Percentiles rank a stretch among this genome's conserved stretches.
Evolutionary conservation across 2,888 invertebrate species (phyloP).

Genomic region (Mythimna loreyi): DNA sequence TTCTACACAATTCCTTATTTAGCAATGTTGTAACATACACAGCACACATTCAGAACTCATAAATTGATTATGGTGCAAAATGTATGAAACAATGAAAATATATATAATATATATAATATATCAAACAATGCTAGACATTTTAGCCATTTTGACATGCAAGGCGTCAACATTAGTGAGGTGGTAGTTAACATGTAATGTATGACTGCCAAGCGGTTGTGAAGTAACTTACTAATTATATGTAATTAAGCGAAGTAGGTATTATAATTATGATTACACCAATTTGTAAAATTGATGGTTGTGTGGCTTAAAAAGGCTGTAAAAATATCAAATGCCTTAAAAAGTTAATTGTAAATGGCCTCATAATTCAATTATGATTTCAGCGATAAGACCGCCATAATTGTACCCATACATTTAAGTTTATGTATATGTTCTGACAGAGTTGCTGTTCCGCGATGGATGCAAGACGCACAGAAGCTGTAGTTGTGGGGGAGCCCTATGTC

Average conservation of each 20-base stretch:
- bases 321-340: neutral
- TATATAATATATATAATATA: no score
- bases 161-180: slow-evolving; percentile 10
- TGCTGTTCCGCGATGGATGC: no score
- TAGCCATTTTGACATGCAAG: slow-evolving; percentile 5
- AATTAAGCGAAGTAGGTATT: slow-evolving; percentile 9
- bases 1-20: neutral
- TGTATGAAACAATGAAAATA: slow-evolving; percentile 1
- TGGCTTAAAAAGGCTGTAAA: neutral
- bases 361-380: no score
- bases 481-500: no score
- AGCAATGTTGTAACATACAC: neutral
- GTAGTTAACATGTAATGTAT: slow-evolving; percentile 31
- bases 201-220: slow-evolving; percentile 7
- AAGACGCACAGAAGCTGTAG: no score
- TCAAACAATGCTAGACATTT: slow-evolving; percentile 21
- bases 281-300: neutral
- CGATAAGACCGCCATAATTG: no score
- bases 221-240: slow-evolving; percentile 14
- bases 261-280: neutral
- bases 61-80: neutral
- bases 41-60: neutral
- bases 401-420: no score
- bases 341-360: neutral
- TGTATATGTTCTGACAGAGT: no score